Percentiles rank a stretch among this genome's conserved stretches.
Evolutionary conservation across 2,888 invertebrate genomes (phyloP).

Genomic region (Ophioninae sp.): DNA sequence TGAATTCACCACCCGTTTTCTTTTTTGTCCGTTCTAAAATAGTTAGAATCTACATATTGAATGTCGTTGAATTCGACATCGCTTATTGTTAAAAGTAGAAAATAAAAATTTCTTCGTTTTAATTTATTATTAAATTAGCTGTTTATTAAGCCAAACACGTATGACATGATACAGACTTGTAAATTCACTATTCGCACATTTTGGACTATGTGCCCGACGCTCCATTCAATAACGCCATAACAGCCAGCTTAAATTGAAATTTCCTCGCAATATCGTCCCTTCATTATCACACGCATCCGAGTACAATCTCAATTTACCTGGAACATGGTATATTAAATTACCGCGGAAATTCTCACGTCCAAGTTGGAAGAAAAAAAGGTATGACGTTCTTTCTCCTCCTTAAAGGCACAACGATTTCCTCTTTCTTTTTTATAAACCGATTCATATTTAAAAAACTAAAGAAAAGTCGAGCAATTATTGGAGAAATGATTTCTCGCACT

Average conservation of each 20-base stretch:
- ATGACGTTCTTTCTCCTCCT: background rate
- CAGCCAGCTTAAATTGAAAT: conserved; percentile 15
- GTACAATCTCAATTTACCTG: conserved; percentile 31
- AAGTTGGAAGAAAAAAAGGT: conserved; percentile 7
- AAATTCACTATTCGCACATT: too few relatives aligned
- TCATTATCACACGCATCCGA: conserved; percentile 32
- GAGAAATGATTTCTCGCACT: background rate
- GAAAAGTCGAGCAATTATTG: background rate
- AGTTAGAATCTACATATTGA: too few relatives aligned
- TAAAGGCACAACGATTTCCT: background rate
- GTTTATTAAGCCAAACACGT: too few relatives aligned
- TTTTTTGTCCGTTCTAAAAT: too few relatives aligned
- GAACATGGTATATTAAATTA: conserved; percentile 39
- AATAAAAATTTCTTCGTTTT: too few relatives aligned
- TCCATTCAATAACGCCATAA: background rate
- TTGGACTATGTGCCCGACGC: too few relatives aligned
- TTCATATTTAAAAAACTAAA: background rate
- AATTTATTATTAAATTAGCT: too few relatives aligned
- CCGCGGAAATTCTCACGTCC: conserved; percentile 11
- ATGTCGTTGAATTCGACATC: too few relatives aligned
- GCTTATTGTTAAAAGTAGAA: too few relatives aligned
- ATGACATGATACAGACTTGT: too few relatives aligned
- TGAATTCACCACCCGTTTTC: too few relatives aligned
- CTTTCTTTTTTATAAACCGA: background rate
- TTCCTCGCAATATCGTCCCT: conserved; percentile 9